These are phyloP conservation scores for Mastacembelus armatus DNA, from an alignment of 2,797 vertebrate species.

Conservation along the genomic window DNA sequence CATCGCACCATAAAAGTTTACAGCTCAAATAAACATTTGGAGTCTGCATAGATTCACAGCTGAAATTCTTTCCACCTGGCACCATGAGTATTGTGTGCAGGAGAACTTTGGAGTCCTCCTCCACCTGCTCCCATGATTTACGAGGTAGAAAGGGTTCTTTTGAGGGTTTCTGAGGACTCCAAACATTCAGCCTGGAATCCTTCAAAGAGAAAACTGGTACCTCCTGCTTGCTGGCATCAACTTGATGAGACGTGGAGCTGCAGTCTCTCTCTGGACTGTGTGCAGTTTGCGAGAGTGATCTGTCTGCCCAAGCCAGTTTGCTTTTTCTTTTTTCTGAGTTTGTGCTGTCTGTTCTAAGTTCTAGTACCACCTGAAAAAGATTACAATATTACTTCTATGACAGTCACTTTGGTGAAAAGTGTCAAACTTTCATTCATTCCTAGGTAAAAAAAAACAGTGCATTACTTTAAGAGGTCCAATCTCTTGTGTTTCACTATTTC, in stretches of 20 bases:
- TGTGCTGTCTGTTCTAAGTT: conserved; percentile 82
- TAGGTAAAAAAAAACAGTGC: background rate
- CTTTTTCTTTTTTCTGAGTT: conserved; percentile 53
- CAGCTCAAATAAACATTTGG: conserved; percentile 92
- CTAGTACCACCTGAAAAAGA: conserved; percentile 86
- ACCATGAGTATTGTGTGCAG: conserved; percentile 93
- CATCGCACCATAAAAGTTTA: conserved; percentile 91
- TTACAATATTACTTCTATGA: background rate
- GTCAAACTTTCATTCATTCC: background rate
- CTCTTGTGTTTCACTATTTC: conserved; percentile 60
- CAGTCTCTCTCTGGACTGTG: conserved; percentile 54
- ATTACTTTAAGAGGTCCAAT: conserved; percentile 90
- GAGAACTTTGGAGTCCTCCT: conserved; percentile 78
- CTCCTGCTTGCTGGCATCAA: conserved; percentile 23
- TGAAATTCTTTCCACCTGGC: conserved; percentile 90
- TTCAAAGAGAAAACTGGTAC: conserved; percentile 13
- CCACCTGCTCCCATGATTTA: conserved; percentile 20
- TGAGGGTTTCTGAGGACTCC: conserved; percentile 38
- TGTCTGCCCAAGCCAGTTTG: conserved; percentile 28
- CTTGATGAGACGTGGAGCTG: conserved; percentile 35
- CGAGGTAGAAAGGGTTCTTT: background rate
- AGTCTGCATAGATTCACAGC: conserved; percentile 59
- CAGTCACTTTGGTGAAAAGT: background rate
- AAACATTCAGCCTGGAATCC: conserved; percentile 35
- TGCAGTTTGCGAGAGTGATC: conserved; percentile 17